Evolutionary conservation across 2,797 vertebrate species (phyloP).

Genomic region (Spinus olivaceus): DNA sequence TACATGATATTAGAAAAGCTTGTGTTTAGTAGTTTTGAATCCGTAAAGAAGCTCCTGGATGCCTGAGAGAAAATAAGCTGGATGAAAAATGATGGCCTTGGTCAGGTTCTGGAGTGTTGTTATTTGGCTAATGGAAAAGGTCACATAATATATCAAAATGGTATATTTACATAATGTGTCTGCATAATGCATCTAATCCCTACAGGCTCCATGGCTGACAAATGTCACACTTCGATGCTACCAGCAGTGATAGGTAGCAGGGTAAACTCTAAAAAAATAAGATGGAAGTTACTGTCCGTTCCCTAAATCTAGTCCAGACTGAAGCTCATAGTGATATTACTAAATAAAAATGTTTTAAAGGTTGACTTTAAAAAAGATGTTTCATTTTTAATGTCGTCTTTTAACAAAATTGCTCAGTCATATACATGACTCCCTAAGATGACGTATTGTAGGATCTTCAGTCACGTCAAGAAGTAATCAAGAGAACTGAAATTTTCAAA

Average conservation of each 20-base stretch:
- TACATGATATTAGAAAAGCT: neutral
- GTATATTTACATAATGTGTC: constrained; percentile 41
- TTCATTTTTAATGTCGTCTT: neutral
- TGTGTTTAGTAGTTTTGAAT: neutral
- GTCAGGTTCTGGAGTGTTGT: constrained; percentile 2
- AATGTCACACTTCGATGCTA: neutral
- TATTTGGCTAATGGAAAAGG: constrained; percentile 41
- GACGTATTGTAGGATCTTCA: neutral
- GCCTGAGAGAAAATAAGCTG: constrained; percentile 1
- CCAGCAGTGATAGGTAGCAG: neutral
- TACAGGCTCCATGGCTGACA: neutral
- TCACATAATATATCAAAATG: constrained; percentile 33
- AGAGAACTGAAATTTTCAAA: neutral
- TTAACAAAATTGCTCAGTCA: neutral
- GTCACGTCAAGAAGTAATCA: neutral
- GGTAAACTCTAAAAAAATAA: neutral
- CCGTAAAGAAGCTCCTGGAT: neutral
- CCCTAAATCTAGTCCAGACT: neutral
- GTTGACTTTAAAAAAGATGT: neutral
- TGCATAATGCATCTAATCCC: neutral
- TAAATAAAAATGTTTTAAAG: neutral
- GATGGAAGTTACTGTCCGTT: neutral
- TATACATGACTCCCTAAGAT: neutral
- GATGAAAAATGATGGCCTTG: constrained; percentile 9
- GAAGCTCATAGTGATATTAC: neutral